Evolutionary conservation across 2,113 vertebrate genomes (phyloP).

Genomic region (Excalfactoria chinensis): DNA sequence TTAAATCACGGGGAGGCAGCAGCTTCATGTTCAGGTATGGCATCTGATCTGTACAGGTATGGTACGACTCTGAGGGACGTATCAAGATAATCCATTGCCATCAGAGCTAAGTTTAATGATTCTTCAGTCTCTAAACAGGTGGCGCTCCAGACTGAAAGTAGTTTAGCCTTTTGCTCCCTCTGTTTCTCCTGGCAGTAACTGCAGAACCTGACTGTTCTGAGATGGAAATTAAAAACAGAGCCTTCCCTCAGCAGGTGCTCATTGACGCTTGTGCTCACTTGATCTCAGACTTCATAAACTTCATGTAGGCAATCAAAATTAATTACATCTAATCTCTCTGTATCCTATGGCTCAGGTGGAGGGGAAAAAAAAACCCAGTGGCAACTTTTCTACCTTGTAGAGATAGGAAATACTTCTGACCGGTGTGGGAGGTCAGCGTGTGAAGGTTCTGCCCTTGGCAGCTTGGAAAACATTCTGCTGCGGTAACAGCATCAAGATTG

Average conservation of each 20-base stretch:
- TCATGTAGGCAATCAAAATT: not conserved
- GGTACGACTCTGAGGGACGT: fast-evolving
- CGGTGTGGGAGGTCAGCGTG: not conserved
- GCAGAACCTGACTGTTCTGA: not conserved
- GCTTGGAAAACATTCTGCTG: not conserved
- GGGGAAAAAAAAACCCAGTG: not conserved
- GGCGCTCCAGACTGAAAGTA: not conserved
- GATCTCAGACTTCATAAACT: not conserved
- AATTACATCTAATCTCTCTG: not conserved
- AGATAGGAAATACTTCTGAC: not conserved
- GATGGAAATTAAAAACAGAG: not conserved
- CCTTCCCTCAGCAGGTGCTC: not conserved
- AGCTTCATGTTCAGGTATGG: not conserved
- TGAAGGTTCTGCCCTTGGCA: not conserved
- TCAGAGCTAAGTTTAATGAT: not conserved
- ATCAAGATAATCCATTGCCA: not conserved
- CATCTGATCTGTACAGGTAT: not conserved
- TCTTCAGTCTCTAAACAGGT: not conserved
- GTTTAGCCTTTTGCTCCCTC: not conserved
- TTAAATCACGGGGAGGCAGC: not conserved
- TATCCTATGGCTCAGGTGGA: not conserved
- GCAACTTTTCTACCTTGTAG: not conserved
- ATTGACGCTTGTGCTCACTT: not conserved
- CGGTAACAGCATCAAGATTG: not conserved
- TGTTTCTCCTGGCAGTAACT: not conserved